These are phyloP conservation scores for Limnephilus auricula DNA, from an alignment of 2,888 invertebrate genomes.

Conservation along the genomic window DNA sequence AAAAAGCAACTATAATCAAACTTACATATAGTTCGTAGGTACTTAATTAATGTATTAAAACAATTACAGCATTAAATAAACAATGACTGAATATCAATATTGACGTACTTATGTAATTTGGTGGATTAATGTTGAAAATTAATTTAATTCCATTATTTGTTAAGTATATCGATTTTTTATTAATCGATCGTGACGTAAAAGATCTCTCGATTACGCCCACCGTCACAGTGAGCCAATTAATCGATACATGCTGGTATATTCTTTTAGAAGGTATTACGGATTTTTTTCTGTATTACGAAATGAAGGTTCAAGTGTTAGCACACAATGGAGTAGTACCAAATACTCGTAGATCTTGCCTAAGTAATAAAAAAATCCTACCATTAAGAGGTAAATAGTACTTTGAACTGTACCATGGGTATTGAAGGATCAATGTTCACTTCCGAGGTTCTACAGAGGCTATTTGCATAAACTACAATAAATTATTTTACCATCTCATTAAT, in stretches of 20 bases:
- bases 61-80: no score
- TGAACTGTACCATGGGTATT: not conserved
- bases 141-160: not conserved
- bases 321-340: not conserved
- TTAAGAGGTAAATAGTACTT: not conserved
- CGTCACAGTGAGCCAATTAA: not conserved
- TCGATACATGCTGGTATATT: not conserved
- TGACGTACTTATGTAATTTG: no score
- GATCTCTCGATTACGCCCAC: not conserved
- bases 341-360: not conserved
- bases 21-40: no score
- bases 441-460: not conserved
- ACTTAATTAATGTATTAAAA: no score
- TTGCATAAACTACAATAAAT: not conserved
- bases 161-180: not conserved
- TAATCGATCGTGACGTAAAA: not conserved
- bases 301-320: not conserved
- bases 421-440: not conserved
- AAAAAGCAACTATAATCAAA: no score
- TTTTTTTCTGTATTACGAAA: not conserved
- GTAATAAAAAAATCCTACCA: not conserved
- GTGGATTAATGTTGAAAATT: no score
- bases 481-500: not conserved
- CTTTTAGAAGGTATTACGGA: not conserved
- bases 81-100: no score